Percentiles rank a stretch among this genome's conserved stretches.
Conservation (phyloP, 2,797 vertebrate genomes). For the Dicrostonyx torquatus region DNA sequence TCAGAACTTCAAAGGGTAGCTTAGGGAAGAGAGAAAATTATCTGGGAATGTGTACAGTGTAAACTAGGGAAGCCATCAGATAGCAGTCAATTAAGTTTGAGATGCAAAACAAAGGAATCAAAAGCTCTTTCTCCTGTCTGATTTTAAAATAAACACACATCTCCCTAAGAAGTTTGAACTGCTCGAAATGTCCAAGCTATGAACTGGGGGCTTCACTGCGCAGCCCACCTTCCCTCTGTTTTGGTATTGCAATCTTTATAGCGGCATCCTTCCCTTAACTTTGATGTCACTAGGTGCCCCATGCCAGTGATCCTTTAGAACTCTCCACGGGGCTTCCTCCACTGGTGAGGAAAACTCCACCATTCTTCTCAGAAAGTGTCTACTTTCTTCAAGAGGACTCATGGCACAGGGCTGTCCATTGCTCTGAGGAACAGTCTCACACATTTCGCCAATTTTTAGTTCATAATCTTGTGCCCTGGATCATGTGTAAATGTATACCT, state of each 20-base stretch:
- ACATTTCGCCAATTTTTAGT: not conserved
- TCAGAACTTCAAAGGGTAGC: constrained; percentile 66
- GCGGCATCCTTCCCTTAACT: accelerated
- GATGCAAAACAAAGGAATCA: constrained; percentile 51
- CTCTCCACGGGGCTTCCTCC: not conserved
- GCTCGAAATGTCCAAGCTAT: not conserved
- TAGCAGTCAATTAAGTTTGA: constrained; percentile 2
- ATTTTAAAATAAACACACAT: constrained; percentile 38
- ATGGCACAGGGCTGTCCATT: not conserved
- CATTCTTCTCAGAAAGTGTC: not conserved
- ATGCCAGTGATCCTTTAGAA: no score
- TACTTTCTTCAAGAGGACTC: not conserved
- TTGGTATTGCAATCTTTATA: not conserved
- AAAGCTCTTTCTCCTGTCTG: constrained; percentile 65
- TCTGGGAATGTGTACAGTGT: not conserved
- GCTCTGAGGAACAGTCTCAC: not conserved
- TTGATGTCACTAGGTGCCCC: not conserved
- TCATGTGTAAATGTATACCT: not conserved
- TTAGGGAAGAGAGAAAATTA: constrained; percentile 63
- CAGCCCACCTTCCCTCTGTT: not conserved
- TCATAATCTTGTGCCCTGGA: not conserved
- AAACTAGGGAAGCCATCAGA: constrained; percentile 43
- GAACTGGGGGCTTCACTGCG: not conserved
- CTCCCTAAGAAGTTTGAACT: not conserved
- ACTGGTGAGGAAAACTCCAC: not conserved